These are phyloP conservation scores for Lycaon pictus DNA, from an alignment of 2,113 vertebrate species.

Conservation along the genomic window DNA sequence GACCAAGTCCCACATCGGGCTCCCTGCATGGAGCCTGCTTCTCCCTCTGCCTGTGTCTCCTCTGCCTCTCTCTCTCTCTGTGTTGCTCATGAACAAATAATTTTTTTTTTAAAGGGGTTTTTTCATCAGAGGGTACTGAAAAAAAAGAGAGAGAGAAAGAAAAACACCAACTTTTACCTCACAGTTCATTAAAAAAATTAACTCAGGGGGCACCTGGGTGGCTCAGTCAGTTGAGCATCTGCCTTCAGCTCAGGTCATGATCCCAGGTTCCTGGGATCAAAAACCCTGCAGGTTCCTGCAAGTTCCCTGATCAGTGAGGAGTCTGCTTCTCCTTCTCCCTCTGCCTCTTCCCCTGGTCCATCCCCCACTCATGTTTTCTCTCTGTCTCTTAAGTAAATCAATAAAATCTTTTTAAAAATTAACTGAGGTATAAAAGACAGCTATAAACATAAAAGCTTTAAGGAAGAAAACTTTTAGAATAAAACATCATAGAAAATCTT, in stretches of 20 bases:
- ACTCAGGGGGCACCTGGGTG: neutral
- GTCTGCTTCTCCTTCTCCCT: neutral
- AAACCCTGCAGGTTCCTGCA: neutral
- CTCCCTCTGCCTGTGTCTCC: too few relatives aligned
- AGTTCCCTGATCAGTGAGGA: neutral
- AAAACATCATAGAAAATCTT: neutral
- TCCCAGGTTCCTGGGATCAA: neutral
- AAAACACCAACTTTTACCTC: neutral
- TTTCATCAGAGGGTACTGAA: neutral
- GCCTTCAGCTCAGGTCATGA: neutral
- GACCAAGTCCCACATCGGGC: too few relatives aligned
- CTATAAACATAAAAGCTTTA: neutral
- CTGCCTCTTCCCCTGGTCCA: neutral
- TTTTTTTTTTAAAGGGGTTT: too few relatives aligned
- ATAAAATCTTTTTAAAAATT: neutral
- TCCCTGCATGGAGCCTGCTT: too few relatives aligned
- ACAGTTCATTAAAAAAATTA: neutral
- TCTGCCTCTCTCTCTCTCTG: too few relatives aligned
- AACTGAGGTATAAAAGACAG: neutral
- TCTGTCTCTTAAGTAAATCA: neutral
- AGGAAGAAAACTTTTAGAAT: neutral
- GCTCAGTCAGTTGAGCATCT: neutral
- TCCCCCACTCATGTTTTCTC: neutral
- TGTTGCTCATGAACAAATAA: too few relatives aligned
- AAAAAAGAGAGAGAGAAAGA: neutral